A percentile compares a stretch with the other conserved stretches of the same genome.
Evolutionary conservation across 2,113 vertebrate species (phyloP).

Genomic region (Aramus guarauna): DNA sequence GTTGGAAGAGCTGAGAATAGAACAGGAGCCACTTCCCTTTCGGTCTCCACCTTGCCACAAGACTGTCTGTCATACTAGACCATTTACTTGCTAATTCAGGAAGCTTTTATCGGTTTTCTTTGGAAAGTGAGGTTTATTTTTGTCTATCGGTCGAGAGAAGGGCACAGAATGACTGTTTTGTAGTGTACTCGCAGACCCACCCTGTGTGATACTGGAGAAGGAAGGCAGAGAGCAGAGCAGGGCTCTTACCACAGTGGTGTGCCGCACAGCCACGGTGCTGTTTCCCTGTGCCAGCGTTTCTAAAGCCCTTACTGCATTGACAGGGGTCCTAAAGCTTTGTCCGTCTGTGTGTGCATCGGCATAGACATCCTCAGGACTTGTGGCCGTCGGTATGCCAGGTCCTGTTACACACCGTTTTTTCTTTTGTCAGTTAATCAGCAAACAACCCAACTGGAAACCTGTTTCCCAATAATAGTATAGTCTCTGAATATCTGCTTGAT

Average conservation of each 20-base stretch:
- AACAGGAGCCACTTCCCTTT: neutral
- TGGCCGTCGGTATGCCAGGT: neutral
- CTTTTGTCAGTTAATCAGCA: neutral
- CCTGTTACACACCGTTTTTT: neutral
- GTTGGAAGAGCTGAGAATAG: constrained; percentile 29
- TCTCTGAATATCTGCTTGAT: neutral
- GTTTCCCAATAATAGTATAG: neutral
- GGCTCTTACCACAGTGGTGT: neutral
- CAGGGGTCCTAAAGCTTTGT: neutral
- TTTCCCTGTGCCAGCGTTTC: neutral
- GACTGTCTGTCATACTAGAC: neutral
- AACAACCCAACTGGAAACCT: constrained; percentile 2
- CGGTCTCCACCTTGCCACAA: neutral
- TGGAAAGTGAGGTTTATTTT: constrained; percentile 40
- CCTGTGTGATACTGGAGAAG: neutral
- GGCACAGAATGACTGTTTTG: neutral
- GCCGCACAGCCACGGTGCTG: neutral
- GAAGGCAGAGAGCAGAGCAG: neutral
- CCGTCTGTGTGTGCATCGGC: neutral
- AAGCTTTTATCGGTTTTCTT: constrained; percentile 58
- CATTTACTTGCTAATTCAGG: constrained; percentile 50
- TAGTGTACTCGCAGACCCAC: neutral
- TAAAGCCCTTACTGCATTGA: neutral
- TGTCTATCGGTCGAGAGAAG: neutral
- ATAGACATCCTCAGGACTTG: neutral